Evolutionary conservation across 2,797 vertebrate species (phyloP).

Genomic region (Leptodactylus fallax): DNA sequence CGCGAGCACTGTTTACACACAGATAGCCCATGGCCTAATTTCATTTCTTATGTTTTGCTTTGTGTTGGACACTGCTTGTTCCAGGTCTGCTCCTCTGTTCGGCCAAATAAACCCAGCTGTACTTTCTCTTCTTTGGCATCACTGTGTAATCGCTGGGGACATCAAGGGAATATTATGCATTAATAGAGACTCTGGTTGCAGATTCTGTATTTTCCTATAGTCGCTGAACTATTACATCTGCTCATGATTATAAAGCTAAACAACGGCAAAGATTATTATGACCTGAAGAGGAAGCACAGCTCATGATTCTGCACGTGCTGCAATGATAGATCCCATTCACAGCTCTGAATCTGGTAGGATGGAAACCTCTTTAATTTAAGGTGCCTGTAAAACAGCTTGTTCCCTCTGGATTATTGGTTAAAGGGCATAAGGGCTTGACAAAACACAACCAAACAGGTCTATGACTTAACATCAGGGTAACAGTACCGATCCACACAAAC

Average conservation of each 20-base stretch:
- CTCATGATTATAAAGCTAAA: slow-evolving; percentile 41
- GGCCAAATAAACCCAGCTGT: slow-evolving; percentile 52
- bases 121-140: slow-evolving; percentile 51
- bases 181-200: slow-evolving; percentile 48
- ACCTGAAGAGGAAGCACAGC: neutral
- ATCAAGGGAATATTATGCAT: slow-evolving; percentile 55
- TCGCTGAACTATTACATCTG: slow-evolving; percentile 50
- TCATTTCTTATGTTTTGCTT: slow-evolving; percentile 47
- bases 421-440: no score
- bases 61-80: slow-evolving; percentile 45
- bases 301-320: slow-evolving; percentile 13
- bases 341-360: neutral
- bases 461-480: no score
- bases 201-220: slow-evolving; percentile 35
- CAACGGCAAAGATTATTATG: slow-evolving; percentile 16
- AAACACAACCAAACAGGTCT: no score
- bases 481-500: no score
- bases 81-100: slow-evolving; percentile 50
- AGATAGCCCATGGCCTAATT: slow-evolving; percentile 46
- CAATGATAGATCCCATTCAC: slow-evolving; percentile 12
- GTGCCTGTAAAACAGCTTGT: neutral
- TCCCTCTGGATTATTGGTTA: neutral
- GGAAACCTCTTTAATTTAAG: neutral
- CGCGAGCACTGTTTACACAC: slow-evolving; percentile 1
- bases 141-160: slow-evolving; percentile 26